Evolutionary conservation across 1,140 invertebrate genomes (phyloP).

Genomic region (Hylaeus volcanicus): DNA sequence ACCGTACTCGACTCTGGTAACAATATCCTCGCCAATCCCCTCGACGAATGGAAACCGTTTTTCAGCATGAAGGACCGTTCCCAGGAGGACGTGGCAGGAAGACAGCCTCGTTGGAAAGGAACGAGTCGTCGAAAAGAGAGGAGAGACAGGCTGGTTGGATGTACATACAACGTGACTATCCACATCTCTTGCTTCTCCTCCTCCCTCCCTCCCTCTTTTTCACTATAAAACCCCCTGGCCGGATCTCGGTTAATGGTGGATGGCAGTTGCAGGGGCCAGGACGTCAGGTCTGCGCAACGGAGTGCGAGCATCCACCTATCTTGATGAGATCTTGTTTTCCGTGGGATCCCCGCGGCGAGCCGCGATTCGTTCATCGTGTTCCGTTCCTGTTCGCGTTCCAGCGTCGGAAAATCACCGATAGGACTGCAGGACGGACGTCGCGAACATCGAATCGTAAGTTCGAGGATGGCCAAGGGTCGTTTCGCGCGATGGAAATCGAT

Average conservation of each 20-base stretch:
- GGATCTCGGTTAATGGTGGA: constrained; percentile 70
- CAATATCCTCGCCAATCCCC: background rate
- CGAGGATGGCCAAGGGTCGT: no score
- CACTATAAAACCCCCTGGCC: constrained; percentile 39
- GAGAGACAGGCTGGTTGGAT: constrained; percentile 14
- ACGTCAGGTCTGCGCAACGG: constrained; percentile 66
- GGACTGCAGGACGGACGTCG: constrained; percentile 18
- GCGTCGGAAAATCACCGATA: constrained; percentile 65
- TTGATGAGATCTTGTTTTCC: constrained; percentile 79
- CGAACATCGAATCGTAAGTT: background rate
- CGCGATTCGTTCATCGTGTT: constrained; percentile 73
- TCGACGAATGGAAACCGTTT: background rate
- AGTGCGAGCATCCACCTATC: constrained; percentile 75
- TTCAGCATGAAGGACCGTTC: constrained; percentile 2
- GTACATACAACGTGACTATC: constrained; percentile 51
- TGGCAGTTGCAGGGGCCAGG: constrained; percentile 64
- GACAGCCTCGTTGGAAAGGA: background rate
- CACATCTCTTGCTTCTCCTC: constrained; percentile 16
- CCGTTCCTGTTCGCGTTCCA: constrained; percentile 43
- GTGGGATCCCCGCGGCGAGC: constrained; percentile 71
- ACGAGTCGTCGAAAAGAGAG: constrained; percentile 17
- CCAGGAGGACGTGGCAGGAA: constrained; percentile 26
- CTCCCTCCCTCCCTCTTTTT: constrained; percentile 25
- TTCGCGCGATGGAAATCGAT: background rate
- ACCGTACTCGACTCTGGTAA: background rate